These are phyloP conservation scores for Apogon hyalosoma DNA, from an alignment of 2,797 vertebrate species.

Conservation along the genomic window DNA sequence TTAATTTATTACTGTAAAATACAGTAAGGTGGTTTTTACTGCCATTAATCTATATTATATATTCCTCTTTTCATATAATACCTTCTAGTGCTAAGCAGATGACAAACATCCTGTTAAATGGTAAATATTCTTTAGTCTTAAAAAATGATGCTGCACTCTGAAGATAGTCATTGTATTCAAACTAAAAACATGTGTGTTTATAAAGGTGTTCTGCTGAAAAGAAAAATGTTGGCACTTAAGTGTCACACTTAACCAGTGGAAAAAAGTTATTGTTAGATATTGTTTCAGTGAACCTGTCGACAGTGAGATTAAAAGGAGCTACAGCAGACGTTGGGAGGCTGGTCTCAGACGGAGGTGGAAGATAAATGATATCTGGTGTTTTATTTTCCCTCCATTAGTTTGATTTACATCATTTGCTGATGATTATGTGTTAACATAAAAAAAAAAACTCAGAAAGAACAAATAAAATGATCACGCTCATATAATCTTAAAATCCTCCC, in stretches of 20 bases:
- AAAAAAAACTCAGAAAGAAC: no score
- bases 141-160: neutral
- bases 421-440: no score
- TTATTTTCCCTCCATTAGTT: no score
- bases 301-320: slow-evolving; percentile 16
- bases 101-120: neutral
- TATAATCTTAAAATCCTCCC: no score
- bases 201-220: slow-evolving; percentile 12
- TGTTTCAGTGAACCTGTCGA: slow-evolving; percentile 25
- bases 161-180: slow-evolving; percentile 16
- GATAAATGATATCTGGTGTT: neutral
- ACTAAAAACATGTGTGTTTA: slow-evolving; percentile 28
- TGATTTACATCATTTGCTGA: no score
- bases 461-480: no score
- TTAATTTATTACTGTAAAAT: no score
- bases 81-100: neutral
- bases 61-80: neutral
- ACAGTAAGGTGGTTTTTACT: no score
- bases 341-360: neutral
- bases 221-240: slow-evolving; percentile 37
- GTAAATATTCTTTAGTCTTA: neutral
- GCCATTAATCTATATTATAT: no score
- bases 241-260: slow-evolving; percentile 40
- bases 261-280: slow-evolving; percentile 52
- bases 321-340: neutral